These are phyloP conservation scores for Cossypha heuglini DNA, from an alignment of 2,797 vertebrate species.

Conservation along the genomic window DNA sequence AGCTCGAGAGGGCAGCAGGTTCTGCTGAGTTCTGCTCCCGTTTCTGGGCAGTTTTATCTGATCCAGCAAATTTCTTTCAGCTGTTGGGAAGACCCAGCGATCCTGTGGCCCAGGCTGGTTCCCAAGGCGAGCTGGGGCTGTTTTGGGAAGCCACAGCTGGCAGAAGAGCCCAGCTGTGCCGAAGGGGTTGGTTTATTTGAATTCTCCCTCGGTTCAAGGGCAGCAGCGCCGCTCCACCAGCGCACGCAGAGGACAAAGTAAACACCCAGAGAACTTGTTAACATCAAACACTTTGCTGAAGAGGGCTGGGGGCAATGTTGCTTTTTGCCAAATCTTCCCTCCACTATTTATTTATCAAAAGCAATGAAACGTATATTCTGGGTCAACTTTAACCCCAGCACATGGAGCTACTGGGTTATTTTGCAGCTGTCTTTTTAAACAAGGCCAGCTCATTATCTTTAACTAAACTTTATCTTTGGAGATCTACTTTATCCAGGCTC, in stretches of 20 bases:
- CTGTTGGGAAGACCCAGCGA: neutral
- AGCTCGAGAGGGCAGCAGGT: neutral
- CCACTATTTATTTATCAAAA: slow-evolving; percentile 76
- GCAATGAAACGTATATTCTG: slow-evolving; percentile 58
- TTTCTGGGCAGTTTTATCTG: neutral
- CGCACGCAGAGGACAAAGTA: slow-evolving; percentile 57
- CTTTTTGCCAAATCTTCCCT: slow-evolving; percentile 67
- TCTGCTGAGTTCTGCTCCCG: accelerated
- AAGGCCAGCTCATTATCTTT: slow-evolving; percentile 62
- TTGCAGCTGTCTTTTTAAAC: slow-evolving; percentile 58
- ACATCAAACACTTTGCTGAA: slow-evolving; percentile 69
- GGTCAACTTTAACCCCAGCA: slow-evolving; percentile 70
- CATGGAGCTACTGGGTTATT: slow-evolving; percentile 48
- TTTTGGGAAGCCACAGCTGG: neutral
- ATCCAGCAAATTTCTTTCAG: neutral
- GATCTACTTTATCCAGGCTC: slow-evolving; percentile 45
- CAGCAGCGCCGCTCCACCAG: slow-evolving; percentile 33
- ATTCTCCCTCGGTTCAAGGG: slow-evolving; percentile 64
- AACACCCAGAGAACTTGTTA: slow-evolving; percentile 72
- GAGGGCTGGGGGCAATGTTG: slow-evolving; percentile 51
- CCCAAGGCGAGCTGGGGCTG: neutral
- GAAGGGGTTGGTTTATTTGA: slow-evolving; percentile 72
- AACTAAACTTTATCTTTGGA: slow-evolving; percentile 52
- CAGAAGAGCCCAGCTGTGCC: slow-evolving; percentile 17
- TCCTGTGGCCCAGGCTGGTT: neutral